Evolutionary conservation across 1,140 invertebrate genomes (phyloP).

Genomic region (Chrysopa pallens): DNA sequence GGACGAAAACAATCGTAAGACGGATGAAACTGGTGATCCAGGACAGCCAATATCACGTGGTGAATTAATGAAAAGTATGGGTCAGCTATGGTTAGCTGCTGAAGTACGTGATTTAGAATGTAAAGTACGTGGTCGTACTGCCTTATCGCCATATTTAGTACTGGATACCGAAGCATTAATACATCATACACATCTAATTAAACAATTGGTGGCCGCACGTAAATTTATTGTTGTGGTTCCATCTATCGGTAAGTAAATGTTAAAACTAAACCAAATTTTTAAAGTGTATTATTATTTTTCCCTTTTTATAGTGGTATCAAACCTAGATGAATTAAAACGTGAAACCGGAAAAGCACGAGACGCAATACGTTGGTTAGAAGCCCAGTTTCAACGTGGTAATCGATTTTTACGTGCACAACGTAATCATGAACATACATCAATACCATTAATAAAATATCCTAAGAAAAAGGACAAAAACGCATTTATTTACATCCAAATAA

Average conservation of each 20-base stretch:
- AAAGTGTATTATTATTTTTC: too few relatives aligned
- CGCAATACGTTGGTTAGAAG: slow-evolving; percentile 80
- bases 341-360: slow-evolving; percentile 60
- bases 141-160: slow-evolving; percentile 56
- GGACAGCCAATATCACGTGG: slow-evolving; percentile 5
- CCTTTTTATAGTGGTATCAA: slow-evolving; percentile 58
- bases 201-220: slow-evolving; percentile 53
- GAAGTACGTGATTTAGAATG: slow-evolving; percentile 38
- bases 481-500: slow-evolving; percentile 45
- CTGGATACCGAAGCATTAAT: slow-evolving; percentile 52
- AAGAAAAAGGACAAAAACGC: slow-evolving; percentile 50
- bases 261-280: background rate
- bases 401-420: slow-evolving; percentile 65
- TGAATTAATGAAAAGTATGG: slow-evolving; percentile 29
- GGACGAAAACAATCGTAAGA: too few relatives aligned
- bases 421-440: slow-evolving; percentile 49
- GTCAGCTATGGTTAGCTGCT: slow-evolving; percentile 31
- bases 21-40: slow-evolving; percentile 3
- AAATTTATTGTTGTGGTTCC: slow-evolving; percentile 69
- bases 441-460: slow-evolving; percentile 57
- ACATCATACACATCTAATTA: slow-evolving; percentile 51
- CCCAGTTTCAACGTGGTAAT: slow-evolving; percentile 67
- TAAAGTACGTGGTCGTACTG: slow-evolving; percentile 16
- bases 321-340: slow-evolving; percentile 69
- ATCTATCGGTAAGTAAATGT: slow-evolving; percentile 40